Base-by-base conservation (phyloP, 2,113 vertebrate species). In the Ophiodon elongatus region DNA sequence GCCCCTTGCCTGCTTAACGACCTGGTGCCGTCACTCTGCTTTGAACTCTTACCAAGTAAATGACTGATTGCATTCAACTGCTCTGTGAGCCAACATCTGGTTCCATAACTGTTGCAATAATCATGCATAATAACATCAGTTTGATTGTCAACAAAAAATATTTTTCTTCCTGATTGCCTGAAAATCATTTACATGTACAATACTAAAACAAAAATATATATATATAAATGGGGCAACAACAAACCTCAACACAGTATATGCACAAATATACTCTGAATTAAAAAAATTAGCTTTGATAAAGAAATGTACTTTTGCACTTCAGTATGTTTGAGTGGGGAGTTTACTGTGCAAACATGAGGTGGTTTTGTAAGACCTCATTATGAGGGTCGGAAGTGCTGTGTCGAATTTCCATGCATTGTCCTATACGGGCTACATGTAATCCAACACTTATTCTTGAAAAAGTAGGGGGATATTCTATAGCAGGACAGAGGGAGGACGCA, bases 321-420 rank as follows among this genome's bases (percentile, higher is more conserved):
- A 27, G 2, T 13, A 2, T 65, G 19, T 60, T 39, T 68, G 31
- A 64, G 41, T 75, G 10, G 17, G 0, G 33, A 35, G 25, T 64
- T 80, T 23, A n/a, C 57, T 19, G 57, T 52, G 2, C 27, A 52
- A 45, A 43, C 37, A 52, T n/a, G 13, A 15, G 15, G 14, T 4
- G 2, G 50, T 73, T 64, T 21, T 19, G 9, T 62, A 67, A 73
- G 41, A 33, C 43, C 50, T 76, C 54, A 21, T 73, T 50, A 52
- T 59, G 37, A 57, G 62, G 27, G 27, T 60, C 2, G 6, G 50
- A 41, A 68, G 3, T 31, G 13, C n/a, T 8, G 73, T 71, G 39
- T 75, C 37, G 13, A 11, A 68, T 84, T 65, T 73, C 56, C 37
- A 47, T 59, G 7, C 50, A 15, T 75, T 66, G 4, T 50, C 54